Base-by-base conservation (phyloP, 2,888 invertebrate genomes). In the Calliopum simillimum region DNA sequence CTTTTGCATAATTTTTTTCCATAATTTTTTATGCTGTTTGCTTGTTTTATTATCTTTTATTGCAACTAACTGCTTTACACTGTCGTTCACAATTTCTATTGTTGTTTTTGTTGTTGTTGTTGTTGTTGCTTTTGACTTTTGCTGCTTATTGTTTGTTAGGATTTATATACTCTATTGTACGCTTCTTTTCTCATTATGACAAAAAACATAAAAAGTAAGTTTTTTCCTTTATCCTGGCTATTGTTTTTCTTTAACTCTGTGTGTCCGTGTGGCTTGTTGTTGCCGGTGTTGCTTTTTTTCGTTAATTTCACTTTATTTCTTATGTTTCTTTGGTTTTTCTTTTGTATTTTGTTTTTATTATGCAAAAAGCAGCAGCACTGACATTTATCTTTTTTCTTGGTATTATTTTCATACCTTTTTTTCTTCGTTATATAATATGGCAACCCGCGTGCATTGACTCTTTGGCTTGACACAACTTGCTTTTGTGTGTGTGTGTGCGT, bases 231-330 rank as follows among this genome's bases (percentile, higher is more conserved):
- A 46, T 58, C 66, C 63, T 63, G 46, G 33, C 56, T 23, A 56
- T 56, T 56, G 56, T 66, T 66, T 5, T 56, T 53, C 12, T 53
- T 68, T 59, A 21, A 61, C 59, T 61, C 19, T 49, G 51, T 56
- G 62, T 70, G 63, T 68, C 58, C 55, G 69, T 71, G 73, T 74
- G 66, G 71, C 43, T 58, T 68, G 46, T 62, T 68, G 62, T 46
- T 65, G 51, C 21, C 58, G 13, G 14, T 43, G 4, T 47, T 16
- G 51, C 43, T 49, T 62, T 61, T n/a, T 43, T 58, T 33, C 6
- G 6, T 33, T 33, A 33, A 33, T 33, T 33, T 33, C 33, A 33
- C 33, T 33, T 33, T 33, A 33, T 33, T 33, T 33, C 33, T 33
- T 3, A 8, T 6, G 33, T 33, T 8, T 33, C 8, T 33, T 33